These are phyloP conservation scores for Leptinotarsa undecemlineata DNA, from an alignment of 1,140 invertebrate genomes.

Conservation along the genomic window DNA sequence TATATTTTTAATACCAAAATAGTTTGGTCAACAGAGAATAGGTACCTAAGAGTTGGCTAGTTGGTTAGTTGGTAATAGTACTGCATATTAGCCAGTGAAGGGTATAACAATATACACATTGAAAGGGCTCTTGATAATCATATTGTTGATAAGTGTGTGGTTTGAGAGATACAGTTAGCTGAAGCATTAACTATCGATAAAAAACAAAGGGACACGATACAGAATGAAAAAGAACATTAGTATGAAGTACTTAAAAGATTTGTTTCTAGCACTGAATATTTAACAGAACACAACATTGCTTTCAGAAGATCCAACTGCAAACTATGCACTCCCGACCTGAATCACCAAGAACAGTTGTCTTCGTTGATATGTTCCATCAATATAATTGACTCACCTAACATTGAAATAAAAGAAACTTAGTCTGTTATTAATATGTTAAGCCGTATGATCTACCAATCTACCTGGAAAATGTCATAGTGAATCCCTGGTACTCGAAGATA, in stretches of 20 bases:
- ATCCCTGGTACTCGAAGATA: no score
- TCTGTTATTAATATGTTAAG: no score
- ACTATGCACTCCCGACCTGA: not conserved
- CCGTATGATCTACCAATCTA: no score
- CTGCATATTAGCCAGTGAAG: not conserved
- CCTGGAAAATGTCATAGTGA: no score
- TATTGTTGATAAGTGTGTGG: not conserved
- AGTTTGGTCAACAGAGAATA: not conserved
- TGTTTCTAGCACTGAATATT: not conserved
- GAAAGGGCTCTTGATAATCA: not conserved
- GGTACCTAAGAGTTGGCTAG: not conserved
- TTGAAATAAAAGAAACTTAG: no score
- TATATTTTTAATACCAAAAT: not conserved
- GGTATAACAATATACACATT: not conserved
- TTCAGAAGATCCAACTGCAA: not conserved
- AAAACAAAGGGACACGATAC: not conserved
- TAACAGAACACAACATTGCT: not conserved
- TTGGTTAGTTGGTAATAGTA: no score
- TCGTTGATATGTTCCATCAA: not conserved
- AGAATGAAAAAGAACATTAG: not conserved
- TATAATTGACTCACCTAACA: no score
- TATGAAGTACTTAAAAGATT: not conserved
- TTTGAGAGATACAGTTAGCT: not conserved
- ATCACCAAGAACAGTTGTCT: not conserved
- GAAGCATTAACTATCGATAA: not conserved